Conservation (phyloP, 2,888 invertebrate genomes). For the Hipparchia sbordonii region DNA sequence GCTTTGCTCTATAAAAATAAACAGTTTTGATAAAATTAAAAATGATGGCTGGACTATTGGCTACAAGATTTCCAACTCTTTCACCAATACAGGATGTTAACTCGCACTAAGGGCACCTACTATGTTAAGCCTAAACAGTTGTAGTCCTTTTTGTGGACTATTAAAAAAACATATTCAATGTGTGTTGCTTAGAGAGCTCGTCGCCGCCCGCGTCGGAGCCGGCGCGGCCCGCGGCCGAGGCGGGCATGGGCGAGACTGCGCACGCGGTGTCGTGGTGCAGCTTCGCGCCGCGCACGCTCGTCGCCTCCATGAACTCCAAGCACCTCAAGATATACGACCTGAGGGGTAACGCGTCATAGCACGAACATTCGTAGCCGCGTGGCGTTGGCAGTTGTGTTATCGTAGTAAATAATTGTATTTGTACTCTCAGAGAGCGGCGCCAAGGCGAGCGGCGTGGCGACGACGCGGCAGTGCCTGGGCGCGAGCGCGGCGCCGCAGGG, state of each 20-base stretch:
- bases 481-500: constrained; percentile 90
- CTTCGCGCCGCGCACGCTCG: constrained; percentile 87
- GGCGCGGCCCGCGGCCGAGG: constrained; percentile 86
- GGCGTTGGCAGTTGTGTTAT: background rate
- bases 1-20: no score
- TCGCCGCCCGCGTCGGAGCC: constrained; percentile 57
- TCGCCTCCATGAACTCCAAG: constrained; percentile 95
- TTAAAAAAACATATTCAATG: background rate
- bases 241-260: constrained; percentile 92
- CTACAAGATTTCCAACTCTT: no score
- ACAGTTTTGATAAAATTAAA: no score
- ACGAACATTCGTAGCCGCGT: no score
- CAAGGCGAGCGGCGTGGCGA: constrained; percentile 86
- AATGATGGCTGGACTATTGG: no score
- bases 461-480: constrained; percentile 93
- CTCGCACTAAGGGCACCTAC: no score
- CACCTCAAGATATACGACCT: constrained; percentile 94
- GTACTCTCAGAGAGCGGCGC: constrained; percentile 50
- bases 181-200: constrained; percentile 38
- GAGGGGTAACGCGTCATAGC: constrained; percentile 84
- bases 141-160: no score
- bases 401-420: background rate
- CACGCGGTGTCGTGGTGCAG: constrained; percentile 94
- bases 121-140: no score
- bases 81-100: no score